A percentile compares a stretch with the other conserved stretches of the same genome.
Conservation (phyloP, 1,140 invertebrate genomes). For the Cataglyphis hispanica region DNA sequence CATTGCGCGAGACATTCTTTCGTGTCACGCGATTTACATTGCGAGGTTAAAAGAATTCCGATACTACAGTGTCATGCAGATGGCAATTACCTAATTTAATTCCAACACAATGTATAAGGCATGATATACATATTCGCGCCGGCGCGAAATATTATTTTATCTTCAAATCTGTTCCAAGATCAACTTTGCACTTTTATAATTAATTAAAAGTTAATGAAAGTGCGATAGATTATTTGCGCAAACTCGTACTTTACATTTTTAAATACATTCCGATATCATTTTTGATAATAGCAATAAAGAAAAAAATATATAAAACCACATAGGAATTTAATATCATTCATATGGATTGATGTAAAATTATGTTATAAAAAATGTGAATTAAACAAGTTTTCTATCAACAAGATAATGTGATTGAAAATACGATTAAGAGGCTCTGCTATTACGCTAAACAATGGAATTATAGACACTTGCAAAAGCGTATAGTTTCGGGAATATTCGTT, state of each 20-base stretch:
- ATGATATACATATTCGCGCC: background rate
- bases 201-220: background rate
- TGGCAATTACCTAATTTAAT: conserved; percentile 54
- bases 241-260: background rate
- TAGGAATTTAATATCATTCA: background rate
- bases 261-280: background rate
- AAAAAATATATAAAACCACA: background rate
- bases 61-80: conserved; percentile 20
- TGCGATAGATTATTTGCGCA: background rate
- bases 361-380: background rate
- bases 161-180: conserved; percentile 7
- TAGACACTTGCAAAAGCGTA: background rate
- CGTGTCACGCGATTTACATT: conserved; percentile 71
- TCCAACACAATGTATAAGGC: conserved; percentile 18
- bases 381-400: background rate
- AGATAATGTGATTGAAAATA: background rate
- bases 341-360: background rate
- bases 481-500: conserved; percentile 27
- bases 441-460: background rate
- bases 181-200: conserved; percentile 15
- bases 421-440: background rate
- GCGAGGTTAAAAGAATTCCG: conserved; percentile 64
- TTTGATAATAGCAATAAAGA: background rate
- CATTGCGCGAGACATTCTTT: conserved; percentile 62
- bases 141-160: background rate